Evolutionary conservation across 2,888 invertebrate species (phyloP).

Genomic region (Hemistola chrysoprasaria): DNA sequence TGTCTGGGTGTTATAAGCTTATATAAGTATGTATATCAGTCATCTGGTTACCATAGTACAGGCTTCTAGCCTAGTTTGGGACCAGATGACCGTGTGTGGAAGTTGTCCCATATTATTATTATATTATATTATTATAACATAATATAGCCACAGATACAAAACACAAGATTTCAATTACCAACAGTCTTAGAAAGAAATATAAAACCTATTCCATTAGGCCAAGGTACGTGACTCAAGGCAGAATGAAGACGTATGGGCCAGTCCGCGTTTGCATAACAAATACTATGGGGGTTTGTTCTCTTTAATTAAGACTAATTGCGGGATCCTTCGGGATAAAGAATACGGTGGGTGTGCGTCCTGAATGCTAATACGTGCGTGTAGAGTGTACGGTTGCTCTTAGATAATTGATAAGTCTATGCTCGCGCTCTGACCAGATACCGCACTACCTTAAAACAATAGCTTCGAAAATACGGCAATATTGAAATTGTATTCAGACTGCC

Average conservation of each 20-base stretch:
- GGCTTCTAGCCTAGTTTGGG: too few relatives aligned
- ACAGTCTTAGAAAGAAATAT: constrained; percentile 12
- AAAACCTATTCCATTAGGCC: constrained; percentile 37
- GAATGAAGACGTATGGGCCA: constrained; percentile 61
- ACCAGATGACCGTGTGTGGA: too few relatives aligned
- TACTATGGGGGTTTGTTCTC: constrained; percentile 45
- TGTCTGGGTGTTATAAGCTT: too few relatives aligned
- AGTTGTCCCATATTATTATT: too few relatives aligned
- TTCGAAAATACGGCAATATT: too few relatives aligned
- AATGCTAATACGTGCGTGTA: constrained; percentile 32
- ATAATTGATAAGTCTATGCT: too few relatives aligned
- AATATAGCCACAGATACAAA: constrained; percentile 3
- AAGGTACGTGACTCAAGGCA: constrained; percentile 44
- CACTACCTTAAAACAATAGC: too few relatives aligned
- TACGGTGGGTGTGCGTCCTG: constrained; percentile 28
- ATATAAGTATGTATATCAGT: too few relatives aligned
- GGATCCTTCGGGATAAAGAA: constrained; percentile 41
- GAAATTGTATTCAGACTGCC: too few relatives aligned
- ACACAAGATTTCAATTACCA: constrained; percentile 3
- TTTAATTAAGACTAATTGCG: constrained; percentile 71
- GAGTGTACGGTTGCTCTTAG: constrained; percentile 7
- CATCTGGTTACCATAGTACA: too few relatives aligned
- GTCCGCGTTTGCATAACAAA: constrained; percentile 62
- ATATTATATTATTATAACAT: too few relatives aligned
- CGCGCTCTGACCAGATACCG: too few relatives aligned